Base-by-base conservation (phyloP, 2,113 vertebrate species). In the Passer domesticus region DNA sequence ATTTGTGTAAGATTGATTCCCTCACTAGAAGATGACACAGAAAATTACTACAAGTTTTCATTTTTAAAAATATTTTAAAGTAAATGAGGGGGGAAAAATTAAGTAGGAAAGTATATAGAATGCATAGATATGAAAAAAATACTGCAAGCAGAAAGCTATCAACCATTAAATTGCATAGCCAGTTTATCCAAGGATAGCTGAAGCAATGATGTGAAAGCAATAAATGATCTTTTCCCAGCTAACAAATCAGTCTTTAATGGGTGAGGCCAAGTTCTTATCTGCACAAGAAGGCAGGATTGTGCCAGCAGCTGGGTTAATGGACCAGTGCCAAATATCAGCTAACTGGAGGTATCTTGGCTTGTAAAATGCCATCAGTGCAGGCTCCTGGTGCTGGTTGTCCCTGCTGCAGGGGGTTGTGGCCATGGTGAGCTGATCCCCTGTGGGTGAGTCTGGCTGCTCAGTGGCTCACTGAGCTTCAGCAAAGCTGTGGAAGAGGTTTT, bases 221-320 rank as follows among this genome's bases (percentile, higher is more conserved):
- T 93, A 93, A 89, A 89, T 90, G 76, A 93, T 93, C 62, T 87
- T 96, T 95, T 96, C 90, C 95, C 95, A 96, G 83, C 77, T 96
- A 92, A 92, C 83, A 90, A 95, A 90, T 87, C 89, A 86, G 73
- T 89, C 77, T 94, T 59, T 37, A 76, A 49, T 87, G 92, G 92
- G 90, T 76, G 90, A 95, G 86, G 88, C 93, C 66, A 78, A 92
- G 85, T 91, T 90, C 88, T 96, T 96, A 96, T 93, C 95, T 97
- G 8, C 56, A 69, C 39, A 13, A 95, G 92, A 92, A 93, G 79
- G 69, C 77, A 87, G 64, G 69, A 37, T 43, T 84, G 69, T 95
- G 94, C 95, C 94, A 95, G 91, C 83, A 95, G 66, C 93, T 94
- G 89, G 31, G 84, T 49, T 87, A 86, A 84, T 91, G 91, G 89